A percentile compares a stretch with the other conserved stretches of the same genome.
phyloP scores from a whole-genome alignment of 2,888 invertebrate genomes.

The Pterobdella sp. region DNA sequence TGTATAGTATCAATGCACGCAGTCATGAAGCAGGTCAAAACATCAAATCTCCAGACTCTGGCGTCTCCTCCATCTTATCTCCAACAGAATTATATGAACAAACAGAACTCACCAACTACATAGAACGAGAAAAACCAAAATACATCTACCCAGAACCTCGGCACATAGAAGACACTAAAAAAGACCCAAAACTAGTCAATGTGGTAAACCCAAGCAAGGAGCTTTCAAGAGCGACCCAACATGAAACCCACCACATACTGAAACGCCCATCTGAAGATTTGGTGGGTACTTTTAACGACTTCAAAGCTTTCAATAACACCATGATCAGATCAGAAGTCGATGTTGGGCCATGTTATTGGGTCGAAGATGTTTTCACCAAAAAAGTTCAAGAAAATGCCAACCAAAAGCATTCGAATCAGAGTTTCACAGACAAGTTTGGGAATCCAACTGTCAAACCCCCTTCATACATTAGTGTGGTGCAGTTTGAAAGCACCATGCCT shows the following conservation, averaged over 20 bases:
- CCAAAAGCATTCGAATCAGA: neutral
- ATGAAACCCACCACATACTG: neutral
- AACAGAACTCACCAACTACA: neutral
- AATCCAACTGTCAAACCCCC: neutral
- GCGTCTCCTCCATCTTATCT: constrained; percentile 15
- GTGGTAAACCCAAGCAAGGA: neutral
- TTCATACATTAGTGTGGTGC: neutral
- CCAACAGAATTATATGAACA: neutral
- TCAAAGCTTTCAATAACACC: neutral
- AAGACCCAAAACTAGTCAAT: neutral
- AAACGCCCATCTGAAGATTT: neutral
- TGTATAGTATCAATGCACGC: constrained; percentile 4
- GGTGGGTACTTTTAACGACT: neutral
- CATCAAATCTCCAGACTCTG: constrained; percentile 20
- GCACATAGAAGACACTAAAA: neutral
- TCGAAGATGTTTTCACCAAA: neutral
- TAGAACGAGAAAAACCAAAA: neutral
- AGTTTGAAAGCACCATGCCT: neutral
- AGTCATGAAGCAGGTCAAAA: neutral
- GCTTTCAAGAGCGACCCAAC: neutral
- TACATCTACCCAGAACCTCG: neutral
- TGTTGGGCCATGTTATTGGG: neutral
- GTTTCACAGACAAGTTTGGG: neutral
- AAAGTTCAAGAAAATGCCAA: neutral
- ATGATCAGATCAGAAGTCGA: neutral